A percentile compares a stretch with the other conserved stretches of the same genome.
phyloP scores from a whole-genome alignment of 2,888 invertebrate species.

The Xylocampa areola region DNA sequence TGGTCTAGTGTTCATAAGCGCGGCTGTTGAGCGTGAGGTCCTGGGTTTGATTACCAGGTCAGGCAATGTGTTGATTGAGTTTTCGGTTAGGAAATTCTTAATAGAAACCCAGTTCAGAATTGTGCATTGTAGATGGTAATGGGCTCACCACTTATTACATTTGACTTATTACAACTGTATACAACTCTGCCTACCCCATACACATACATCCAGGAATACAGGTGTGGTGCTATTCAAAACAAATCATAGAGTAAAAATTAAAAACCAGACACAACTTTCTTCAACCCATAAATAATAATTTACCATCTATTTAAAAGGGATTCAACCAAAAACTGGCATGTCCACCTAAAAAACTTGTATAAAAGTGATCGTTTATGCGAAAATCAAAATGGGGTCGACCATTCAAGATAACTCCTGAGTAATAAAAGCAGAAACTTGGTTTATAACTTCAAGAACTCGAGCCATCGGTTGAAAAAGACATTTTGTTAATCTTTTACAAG shows the following conservation, averaged over 20 bases:
- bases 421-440: conserved; percentile 49
- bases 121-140: too few species aligned
- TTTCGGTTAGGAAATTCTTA: too few species aligned
- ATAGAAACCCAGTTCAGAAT: too few species aligned
- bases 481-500: conserved; percentile 40
- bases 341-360: conserved; percentile 37
- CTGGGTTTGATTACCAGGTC: too few species aligned
- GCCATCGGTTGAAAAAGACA: conserved; percentile 24
- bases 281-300: conserved; percentile 14
- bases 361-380: conserved; percentile 49
- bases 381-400: conserved; percentile 42
- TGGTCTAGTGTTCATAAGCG: too few species aligned
- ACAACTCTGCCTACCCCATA: too few species aligned
- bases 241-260: neutral
- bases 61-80: too few species aligned
- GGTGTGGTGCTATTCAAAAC: too few species aligned
- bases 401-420: conserved; percentile 46
- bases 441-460: conserved; percentile 31
- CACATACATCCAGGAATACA: too few species aligned
- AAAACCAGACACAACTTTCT: neutral
- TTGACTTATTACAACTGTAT: too few species aligned
- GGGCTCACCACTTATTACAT: too few species aligned
- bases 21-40: too few species aligned
- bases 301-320: conserved; percentile 12
- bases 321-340: conserved; percentile 28